These are phyloP conservation scores for Coleophora deauratella DNA, from an alignment of 2,888 invertebrate genomes.

Conservation along the genomic window DNA sequence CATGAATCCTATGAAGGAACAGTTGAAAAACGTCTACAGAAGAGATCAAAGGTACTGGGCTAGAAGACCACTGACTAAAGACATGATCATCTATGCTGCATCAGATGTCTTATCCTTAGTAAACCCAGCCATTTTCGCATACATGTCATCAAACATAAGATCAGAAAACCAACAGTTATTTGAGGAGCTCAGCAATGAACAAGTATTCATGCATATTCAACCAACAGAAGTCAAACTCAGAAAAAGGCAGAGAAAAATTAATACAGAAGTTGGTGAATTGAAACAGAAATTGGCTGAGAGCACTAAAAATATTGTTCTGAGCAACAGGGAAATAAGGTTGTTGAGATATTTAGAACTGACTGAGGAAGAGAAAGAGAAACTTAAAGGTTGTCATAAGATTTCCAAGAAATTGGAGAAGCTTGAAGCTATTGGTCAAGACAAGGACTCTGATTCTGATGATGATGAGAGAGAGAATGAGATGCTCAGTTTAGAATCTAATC, in stretches of 20 bases:
- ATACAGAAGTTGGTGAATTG: slow-evolving; percentile 91
- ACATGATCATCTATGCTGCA: slow-evolving; percentile 93
- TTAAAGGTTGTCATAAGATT: slow-evolving; percentile 93
- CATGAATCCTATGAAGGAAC: slow-evolving; percentile 92
- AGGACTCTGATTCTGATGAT: slow-evolving; percentile 83
- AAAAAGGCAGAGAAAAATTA: slow-evolving; percentile 92
- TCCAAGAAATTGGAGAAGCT: slow-evolving; percentile 93
- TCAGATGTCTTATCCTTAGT: slow-evolving; percentile 91
- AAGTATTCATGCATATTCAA: slow-evolving; percentile 87
- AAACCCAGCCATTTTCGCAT: slow-evolving; percentile 87
- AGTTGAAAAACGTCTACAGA: slow-evolving; percentile 88
- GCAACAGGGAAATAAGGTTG: slow-evolving; percentile 92
- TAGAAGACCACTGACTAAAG: slow-evolving; percentile 87
- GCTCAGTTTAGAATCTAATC: slow-evolving; percentile 86
- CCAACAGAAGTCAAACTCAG: slow-evolving; percentile 89
- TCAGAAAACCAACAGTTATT: slow-evolving; percentile 82
- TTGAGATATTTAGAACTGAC: slow-evolving; percentile 92
- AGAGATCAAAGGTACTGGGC: slow-evolving; percentile 93
- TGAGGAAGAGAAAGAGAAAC: slow-evolving; percentile 92
- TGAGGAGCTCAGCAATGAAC: slow-evolving; percentile 90
- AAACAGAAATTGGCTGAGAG: slow-evolving; percentile 86
- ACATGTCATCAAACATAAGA: slow-evolving; percentile 78
- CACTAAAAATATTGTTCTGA: slow-evolving; percentile 89
- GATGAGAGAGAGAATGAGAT: slow-evolving; percentile 84
- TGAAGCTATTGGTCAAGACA: slow-evolving; percentile 85